Evolutionary conservation across 35 echinoderm and acorn worm species (phyloP), one percentile per base, ranked within the genome.

Genomic region (Hemicentrotus pulcherrimus): DNA sequence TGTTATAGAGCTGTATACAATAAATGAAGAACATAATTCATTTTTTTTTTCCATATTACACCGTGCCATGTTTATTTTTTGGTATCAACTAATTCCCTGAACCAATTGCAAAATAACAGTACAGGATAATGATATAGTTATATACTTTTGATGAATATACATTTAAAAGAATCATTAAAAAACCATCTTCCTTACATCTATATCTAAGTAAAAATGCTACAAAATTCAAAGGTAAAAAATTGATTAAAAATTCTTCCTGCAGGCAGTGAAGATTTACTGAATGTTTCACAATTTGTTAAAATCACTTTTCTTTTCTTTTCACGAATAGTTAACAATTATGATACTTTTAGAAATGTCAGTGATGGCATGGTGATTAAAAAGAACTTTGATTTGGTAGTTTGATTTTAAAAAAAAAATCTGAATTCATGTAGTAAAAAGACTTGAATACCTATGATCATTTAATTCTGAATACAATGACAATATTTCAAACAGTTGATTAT

Each of bases 21-120:
- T 78, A 78, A 78, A 78, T 3, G 19, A n/a, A 78, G 24, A 7
- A 78, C 7, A 22, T 28, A 78, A 28, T 78, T 28, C 24, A 78
- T 78, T 28, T 7, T 24, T 28, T 7, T 24, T 24, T n/a, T 78
- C 65, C 65, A 78, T 78, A 78, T 78, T 78, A 78, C 65, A 78
- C 65, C 65, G 22, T 78, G 65, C 65, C 65, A 78, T 78, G 22
- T 78, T 78, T 28, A 28, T 28, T 78, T 78, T 78, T 78, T 78
- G 65, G 65, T 78, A 78, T 78, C 65, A 22, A 78, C 65, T 78
- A 78, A 78, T 78, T 78, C 65, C 65, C 65, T 78, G 65, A 78
- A 78, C 65, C 65, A 28, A 78, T 78, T 78, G 65, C 65, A 78
- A 78, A 59, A 71, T 0, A 28, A 78, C 50, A 55, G 50, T 55